Evolutionary conservation across 2,113 vertebrate genomes (phyloP).

Genomic region (Phylloscopus trochiloides): DNA sequence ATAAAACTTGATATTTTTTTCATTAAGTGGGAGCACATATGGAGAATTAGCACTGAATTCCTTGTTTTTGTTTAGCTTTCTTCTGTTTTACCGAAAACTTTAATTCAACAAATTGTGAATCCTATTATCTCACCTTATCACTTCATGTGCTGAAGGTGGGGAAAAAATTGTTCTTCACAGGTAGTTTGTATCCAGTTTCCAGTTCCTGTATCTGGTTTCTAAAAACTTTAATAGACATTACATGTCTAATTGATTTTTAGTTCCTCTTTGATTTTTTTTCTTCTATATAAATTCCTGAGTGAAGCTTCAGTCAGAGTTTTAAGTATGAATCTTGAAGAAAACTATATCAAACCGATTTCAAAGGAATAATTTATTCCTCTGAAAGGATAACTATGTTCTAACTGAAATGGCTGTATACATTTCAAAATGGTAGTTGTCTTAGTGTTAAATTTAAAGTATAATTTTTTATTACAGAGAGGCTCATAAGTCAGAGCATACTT

Average conservation of each 20-base stretch:
- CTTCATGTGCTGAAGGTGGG: not conserved
- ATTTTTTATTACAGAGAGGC: not conserved
- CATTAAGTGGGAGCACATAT: rapidly evolving
- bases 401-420: not conserved
- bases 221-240: not conserved
- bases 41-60: not conserved
- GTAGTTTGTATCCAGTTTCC: not conserved
- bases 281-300: not conserved
- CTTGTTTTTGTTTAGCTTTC: not conserved
- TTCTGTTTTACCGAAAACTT: not conserved
- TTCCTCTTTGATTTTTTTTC: not conserved
- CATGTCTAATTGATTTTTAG: not conserved
- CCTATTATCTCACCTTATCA: not conserved
- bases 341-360: not conserved
- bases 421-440: not conserved
- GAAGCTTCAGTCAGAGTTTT: not conserved
- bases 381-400: not conserved
- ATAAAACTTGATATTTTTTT: not conserved
- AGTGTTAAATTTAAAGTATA: not conserved
- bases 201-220: not conserved
- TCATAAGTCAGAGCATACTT: not conserved
- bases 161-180: not conserved
- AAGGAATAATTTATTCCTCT: not conserved
- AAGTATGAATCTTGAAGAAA: not conserved
- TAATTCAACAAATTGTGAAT: not conserved